Base-by-base conservation (phyloP, 2,888 invertebrate genomes). In the Trichogramma evanescens region DNA sequence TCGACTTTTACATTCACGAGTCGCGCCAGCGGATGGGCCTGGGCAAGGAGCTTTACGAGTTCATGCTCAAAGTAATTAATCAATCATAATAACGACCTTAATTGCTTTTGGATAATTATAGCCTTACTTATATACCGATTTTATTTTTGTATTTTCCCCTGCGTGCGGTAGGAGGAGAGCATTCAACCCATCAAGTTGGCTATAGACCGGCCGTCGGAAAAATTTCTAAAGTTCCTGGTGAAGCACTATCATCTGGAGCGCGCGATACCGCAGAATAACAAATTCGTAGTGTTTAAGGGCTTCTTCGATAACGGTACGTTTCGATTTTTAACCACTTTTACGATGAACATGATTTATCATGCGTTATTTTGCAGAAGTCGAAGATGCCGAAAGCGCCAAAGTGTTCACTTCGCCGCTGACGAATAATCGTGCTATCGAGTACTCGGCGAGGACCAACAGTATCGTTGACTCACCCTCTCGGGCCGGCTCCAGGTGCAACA, bases 1-100 rank as follows among this genome's bases (percentile, higher is more conserved):
- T 98, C 54, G 97, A 98, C 78, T 97, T 98, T 81, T 98, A 90
- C 78, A 86, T 98, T 39, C 85, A 91, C 71, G 89, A 89, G 74
- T 85, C 89, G 3, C 83, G 86, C 52, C 96, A 96, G 79, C 86
- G 96, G 58, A 84, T 84, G 74, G 97, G 97, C 3, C 83, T 87
- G 73, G 97, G 97, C 4, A 89, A 87, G 71, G 79, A 82, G 62
- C 81, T 98, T 9, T 96, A 93, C 79, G 91, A 96, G 67, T 82
- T 86, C 71, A 95, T 97, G 95, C 79, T 94, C n/a, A 72, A 83
- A 75, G 93, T 92, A 77, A 79, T 72, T 46, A 42, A 52, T 50
- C 26, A 38, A 39, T 9, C 50, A 50, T 10, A 57, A 57, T 42
- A 46, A 49, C 43, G 41, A 48, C 9, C 13, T 13, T 51, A 50